Evolutionary conservation across 1,140 invertebrate species (phyloP), one percentile per base, ranked within the genome.

Genomic region (Saccostrea cuccullata): DNA sequence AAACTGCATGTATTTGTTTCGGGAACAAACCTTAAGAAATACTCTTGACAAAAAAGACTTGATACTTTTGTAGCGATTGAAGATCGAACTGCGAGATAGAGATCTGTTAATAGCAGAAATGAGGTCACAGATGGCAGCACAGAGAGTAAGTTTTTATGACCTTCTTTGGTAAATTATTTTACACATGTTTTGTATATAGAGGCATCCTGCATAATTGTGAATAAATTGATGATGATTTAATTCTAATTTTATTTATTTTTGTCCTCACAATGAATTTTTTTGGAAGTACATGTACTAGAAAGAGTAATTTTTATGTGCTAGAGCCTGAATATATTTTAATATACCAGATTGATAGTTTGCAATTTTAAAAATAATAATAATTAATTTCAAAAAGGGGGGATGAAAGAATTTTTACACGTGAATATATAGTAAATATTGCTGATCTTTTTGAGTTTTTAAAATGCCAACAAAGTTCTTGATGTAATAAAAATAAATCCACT

Each of bases 401-500:
- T 47, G 47, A 47, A 47, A 47, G 47, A 6, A 47, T 47, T 47
- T 47, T 6, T 47, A 47, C 47, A 47, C 47, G 0, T 60, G 3
- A 60, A 60, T 60, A 60, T 60, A 4, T 20, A 64, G n/a, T 64
- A 20, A 64, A 60, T 15, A 60, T 20, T 64, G n/a, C 17, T 64
- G 0, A 20, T 20, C 15, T 11, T 77, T 77, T 11, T 36, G 12
- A 77, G 11, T 26, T 77, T 77, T 36, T 77, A 13, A 67, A 67
- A 67, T 67, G 15, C 47, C 98, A 94, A 0, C 8, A 26, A 77
- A 36, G 26, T 15, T 77, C 26, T 77, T 30, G 23, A 77, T 77
- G 70, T 77, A 30, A 30, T 77, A 36, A 77, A 30, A 5, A 77
- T 77, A 77, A 26, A 26, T 77, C 12, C 70, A 77, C 70, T 77